Base-by-base conservation (phyloP, 2,797 vertebrate genomes). In the Tadarida brasiliensis region DNA sequence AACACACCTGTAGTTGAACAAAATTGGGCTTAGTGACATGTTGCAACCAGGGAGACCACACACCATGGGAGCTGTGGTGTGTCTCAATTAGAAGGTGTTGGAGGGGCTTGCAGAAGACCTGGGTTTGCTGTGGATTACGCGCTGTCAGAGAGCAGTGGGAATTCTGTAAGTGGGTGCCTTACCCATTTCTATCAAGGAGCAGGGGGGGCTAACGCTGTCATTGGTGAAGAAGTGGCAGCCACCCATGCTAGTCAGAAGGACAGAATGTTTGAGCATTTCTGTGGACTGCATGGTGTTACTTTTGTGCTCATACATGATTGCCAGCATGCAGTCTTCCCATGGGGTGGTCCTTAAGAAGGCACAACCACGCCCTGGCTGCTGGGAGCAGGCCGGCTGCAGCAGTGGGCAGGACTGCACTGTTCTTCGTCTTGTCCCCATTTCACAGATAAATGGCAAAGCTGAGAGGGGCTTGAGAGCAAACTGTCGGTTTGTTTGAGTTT, bases 351-450 rank as follows among this genome's bases (percentile, higher is more conserved):
- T 35, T 11, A 15, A 20, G 44, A 1, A 7, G 22, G 22, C 44
- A 28, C 30, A 5, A 74, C 19, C 20, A 49, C 4, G 0, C 57
- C 7, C 14, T n/a, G 47, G 35, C 47, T 57, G 35, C 47, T 63
- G 17, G 30, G 0, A 12, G 67, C n/a, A 33, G 47, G 33, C 33
- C 56, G 47, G 44, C 44, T 76, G 16, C 49, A 39, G 17, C n/a
- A 30, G 22, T 2, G 0, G 6, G 63, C 56, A 35, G 3, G 15
- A 11, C 65, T 7, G 30, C 24, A 5, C 19, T 7, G 35, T 44
- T 26, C 84, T 26, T 68, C 20, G 39, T 49, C 57, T 56, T 26
- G 11, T 10, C 1, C 51, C 54, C 39, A 82, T 35, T 63, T 81
- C 24, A 78, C 30, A 89, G 65, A 70, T 70, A 20, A 82, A 54